Evolutionary conservation across 2,113 vertebrate genomes (phyloP).

Genomic region (Eclectus roratus): DNA sequence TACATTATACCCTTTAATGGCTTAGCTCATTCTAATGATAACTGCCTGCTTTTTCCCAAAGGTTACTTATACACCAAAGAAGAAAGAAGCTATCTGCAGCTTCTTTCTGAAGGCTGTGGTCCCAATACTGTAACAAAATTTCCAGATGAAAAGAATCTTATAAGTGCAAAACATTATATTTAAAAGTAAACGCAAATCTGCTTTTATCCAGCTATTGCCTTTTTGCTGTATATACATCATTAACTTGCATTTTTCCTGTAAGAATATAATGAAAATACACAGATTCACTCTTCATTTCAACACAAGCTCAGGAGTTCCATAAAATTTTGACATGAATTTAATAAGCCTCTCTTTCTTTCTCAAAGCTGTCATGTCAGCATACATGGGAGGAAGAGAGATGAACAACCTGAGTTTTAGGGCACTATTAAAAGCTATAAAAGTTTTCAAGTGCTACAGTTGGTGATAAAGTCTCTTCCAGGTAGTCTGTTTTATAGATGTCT

Average conservation of each 20-base stretch:
- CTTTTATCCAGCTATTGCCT: not conserved
- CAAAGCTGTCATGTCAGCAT: not conserved
- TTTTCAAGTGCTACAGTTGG: not conserved
- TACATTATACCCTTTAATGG: rapidly evolving
- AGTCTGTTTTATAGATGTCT: not conserved
- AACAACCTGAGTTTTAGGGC: not conserved
- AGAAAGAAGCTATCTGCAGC: not conserved
- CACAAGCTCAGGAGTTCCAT: not conserved
- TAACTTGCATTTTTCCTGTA: not conserved
- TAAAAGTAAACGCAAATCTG: not conserved
- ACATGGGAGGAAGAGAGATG: not conserved
- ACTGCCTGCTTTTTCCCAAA: not conserved
- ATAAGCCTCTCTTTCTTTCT: not conserved
- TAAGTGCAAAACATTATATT: not conserved
- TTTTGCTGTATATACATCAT: not conserved
- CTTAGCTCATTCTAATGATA: not conserved
- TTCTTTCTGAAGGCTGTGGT: not conserved
- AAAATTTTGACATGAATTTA: not conserved
- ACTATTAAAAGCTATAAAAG: not conserved
- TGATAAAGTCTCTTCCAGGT: not conserved
- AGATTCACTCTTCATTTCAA: not conserved
- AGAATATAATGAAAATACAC: not conserved
- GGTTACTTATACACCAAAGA: not conserved
- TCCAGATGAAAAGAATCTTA: not conserved
- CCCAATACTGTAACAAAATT: not conserved